Base-by-base conservation (phyloP, 2,888 invertebrate species). In the Brachylomia viminalis region DNA sequence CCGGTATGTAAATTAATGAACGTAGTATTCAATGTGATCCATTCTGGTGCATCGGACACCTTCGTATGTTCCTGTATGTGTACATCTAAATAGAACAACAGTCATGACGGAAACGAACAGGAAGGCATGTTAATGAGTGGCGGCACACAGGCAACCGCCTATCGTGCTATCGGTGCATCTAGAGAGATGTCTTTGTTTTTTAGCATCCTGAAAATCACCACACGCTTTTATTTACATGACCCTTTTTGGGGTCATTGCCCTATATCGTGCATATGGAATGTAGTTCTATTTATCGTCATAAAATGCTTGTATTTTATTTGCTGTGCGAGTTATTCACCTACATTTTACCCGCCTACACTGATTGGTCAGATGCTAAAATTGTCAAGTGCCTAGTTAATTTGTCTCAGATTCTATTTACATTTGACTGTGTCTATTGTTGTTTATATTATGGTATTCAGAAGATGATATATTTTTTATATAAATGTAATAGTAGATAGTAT, bases 171-270 rank as follows among this genome's bases (percentile, higher is more conserved):
- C 79, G 77, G 78, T 84, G 72, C 77, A 70, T 77, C 62, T 77
- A 78, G 68, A 76, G 82, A 80, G 71, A 82, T 64, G 69, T 75
- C 77, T 81, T 77, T 80, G 75, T 83, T 80, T 79, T 85, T 75
- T 70, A 75, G 72, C 69, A 27, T 65, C 73, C 62, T 68, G 67
- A 72, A 70, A 82, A 77, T 79, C 72, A 69, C 70, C 62, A 75
- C 52, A 69, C 45, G 80, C 77, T 82, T 88, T 88, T 93, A 92
- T 93, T 92, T 92, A 92, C 88, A 88, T 91, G 92, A 91, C 90
- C 91, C 87, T 82, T 85, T 89, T 91, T 84, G 85, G 88, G 94
- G 94, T 94, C 93, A 93, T 90, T 94, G 93, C 90, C 92, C 94
- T 89, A 90, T 86, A 64, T 72, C 59, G 45, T 56, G 54, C 68